Conservation (phyloP, 2,888 invertebrate species). For the Lochmaea crataegi region DNA sequence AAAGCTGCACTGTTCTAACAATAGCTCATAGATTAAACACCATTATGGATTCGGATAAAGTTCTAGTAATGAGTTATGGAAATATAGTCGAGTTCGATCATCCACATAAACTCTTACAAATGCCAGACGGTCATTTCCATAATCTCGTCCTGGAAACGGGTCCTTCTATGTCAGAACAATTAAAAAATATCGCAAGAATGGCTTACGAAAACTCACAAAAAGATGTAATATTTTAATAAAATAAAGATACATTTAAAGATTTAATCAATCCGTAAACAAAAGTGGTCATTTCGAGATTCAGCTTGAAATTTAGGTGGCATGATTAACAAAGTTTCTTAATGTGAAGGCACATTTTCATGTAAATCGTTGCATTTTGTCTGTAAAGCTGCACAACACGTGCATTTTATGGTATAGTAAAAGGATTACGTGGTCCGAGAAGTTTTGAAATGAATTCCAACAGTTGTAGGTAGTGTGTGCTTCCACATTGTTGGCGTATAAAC, state of each 20-base stretch:
- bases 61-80: constrained; percentile 84
- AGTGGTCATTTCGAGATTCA: constrained; percentile 35
- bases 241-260: too few species aligned
- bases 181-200: neutral
- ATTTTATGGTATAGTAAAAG: constrained; percentile 43
- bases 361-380: constrained; percentile 53
- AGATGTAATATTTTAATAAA: neutral
- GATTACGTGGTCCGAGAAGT: constrained; percentile 33
- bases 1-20: constrained; percentile 82
- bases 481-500: neutral
- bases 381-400: constrained; percentile 50
- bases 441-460: constrained; percentile 18
- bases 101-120: constrained; percentile 74
- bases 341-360: constrained; percentile 53
- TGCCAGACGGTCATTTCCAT: constrained; percentile 48
- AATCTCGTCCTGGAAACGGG: constrained; percentile 78
- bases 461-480: neutral
- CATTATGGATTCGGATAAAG: constrained; percentile 86
- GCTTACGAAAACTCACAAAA: neutral
- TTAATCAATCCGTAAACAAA: constrained; percentile 44
- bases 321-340: constrained; percentile 55
- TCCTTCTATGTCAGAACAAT: neutral
- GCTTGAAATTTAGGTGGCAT: constrained; percentile 24
- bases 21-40: constrained; percentile 87
- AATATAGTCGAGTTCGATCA: constrained; percentile 80